Conservation (phyloP, 2,888 invertebrate genomes). For the Apeira syringaria region DNA sequence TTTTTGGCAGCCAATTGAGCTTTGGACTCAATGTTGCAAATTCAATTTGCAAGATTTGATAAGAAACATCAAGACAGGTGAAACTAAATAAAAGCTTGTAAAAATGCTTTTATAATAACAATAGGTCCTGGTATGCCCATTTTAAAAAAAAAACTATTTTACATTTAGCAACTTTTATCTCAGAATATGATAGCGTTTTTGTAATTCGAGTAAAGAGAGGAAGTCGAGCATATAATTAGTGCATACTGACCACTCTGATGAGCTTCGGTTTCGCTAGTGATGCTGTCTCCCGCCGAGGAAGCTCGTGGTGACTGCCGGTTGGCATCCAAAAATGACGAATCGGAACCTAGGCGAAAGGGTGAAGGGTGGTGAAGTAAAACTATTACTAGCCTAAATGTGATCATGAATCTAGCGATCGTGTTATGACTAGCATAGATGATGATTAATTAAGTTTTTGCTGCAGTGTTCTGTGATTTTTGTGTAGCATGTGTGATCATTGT, state of each 20-base stretch:
- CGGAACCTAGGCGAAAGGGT: conserved; percentile 65
- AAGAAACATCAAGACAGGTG: no score
- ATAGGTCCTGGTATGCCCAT: no score
- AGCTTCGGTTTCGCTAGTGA: conserved; percentile 76
- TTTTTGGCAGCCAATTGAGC: no score
- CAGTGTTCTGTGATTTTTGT: no score
- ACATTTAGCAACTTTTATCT: background rate
- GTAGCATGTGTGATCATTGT: no score
- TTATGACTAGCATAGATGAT: background rate
- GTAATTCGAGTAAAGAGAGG: background rate
- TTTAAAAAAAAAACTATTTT: no score
- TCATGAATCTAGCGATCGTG: conserved; percentile 16
- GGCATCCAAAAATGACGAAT: conserved; percentile 74
- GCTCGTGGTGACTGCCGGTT: conserved; percentile 75
- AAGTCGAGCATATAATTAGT: conserved; percentile 6
- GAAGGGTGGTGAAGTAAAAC: conserved; percentile 16
- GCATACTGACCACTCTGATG: conserved; percentile 77
- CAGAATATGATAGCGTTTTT: conserved; percentile 1
- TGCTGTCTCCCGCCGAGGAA: conserved; percentile 75
- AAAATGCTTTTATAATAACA: no score
- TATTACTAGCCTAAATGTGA: conserved; percentile 25
- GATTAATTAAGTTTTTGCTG: background rate
- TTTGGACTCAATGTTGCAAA: no score
- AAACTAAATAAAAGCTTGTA: no score
- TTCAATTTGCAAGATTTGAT: no score